Percentiles rank a stretch among this genome's conserved stretches.
Evolutionary conservation across 35 echinoderm and acorn worm species (phyloP).

Genomic region (Apostichopus californicus): DNA sequence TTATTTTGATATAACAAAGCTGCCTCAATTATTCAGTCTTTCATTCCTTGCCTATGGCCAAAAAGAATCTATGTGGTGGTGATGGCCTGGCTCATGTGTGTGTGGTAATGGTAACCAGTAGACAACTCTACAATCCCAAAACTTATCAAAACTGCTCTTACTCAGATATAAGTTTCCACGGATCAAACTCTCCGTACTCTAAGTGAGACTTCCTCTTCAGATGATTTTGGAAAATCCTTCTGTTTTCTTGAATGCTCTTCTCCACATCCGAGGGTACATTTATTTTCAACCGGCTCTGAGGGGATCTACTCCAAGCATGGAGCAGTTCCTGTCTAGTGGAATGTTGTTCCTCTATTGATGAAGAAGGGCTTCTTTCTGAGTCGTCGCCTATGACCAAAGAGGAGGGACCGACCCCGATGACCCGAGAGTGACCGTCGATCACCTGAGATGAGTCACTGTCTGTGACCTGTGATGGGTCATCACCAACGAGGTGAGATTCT

Average conservation of each 20-base stretch:
- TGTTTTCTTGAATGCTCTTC: conserved; percentile 52
- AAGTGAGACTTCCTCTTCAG: conserved; percentile 71
- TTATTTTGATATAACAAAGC: too few relatives aligned
- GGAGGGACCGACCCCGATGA: too few relatives aligned
- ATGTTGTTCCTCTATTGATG: neutral
- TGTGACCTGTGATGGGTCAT: too few relatives aligned
- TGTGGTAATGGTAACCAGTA: too few relatives aligned
- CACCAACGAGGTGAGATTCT: neutral
- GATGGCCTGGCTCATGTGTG: too few relatives aligned
- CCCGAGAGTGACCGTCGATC: too few relatives aligned
- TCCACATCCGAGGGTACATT: conserved; percentile 15
- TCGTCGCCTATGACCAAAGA: neutral
- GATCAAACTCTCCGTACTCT: conserved; percentile 69
- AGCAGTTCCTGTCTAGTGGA: neutral
- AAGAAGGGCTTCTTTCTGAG: neutral
- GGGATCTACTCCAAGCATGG: neutral
- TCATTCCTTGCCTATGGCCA: too few relatives aligned
- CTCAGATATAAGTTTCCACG: conserved; percentile 86
- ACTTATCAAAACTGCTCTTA: conserved; percentile 38
- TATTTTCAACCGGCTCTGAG: neutral
- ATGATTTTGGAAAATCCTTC: conserved; percentile 53
- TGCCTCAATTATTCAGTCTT: too few relatives aligned
- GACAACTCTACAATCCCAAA: too few relatives aligned
- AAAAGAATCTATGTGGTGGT: too few relatives aligned
- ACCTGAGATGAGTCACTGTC: too few relatives aligned